These are phyloP conservation scores for Drosophila tsacasi DNA, from an alignment of 1,140 invertebrate species.

Conservation along the genomic window DNA sequence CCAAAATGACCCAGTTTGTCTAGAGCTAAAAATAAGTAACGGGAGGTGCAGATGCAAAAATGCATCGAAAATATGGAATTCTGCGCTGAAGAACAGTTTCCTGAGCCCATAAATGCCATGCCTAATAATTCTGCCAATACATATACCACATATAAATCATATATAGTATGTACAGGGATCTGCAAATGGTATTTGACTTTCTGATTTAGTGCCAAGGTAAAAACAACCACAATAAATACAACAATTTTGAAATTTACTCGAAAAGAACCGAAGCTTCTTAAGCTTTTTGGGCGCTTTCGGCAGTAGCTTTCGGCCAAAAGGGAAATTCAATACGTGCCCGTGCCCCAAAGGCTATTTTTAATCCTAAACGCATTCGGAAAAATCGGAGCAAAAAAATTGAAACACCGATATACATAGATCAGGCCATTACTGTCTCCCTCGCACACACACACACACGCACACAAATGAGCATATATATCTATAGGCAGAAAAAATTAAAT, in stretches of 20 bases:
- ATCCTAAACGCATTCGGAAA: conserved; percentile 29
- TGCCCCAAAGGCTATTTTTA: conserved; percentile 46
- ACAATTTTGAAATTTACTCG: conserved; percentile 20
- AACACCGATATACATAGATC: conserved; percentile 38
- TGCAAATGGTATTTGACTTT: conserved; percentile 38
- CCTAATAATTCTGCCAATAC: conserved; percentile 10
- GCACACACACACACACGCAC: conserved; percentile 9
- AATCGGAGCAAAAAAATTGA: conserved; percentile 20
- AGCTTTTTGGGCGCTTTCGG: conserved; percentile 32
- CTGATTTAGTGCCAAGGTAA: conserved; percentile 78
- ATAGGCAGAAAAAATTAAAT: conserved; percentile 44
- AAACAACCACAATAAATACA: conserved; percentile 27
- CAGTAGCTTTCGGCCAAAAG: conserved; percentile 36
- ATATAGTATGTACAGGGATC: conserved; percentile 6
- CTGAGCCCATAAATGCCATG: conserved; percentile 1
- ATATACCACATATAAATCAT: not conserved
- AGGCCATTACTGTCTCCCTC: conserved; percentile 31
- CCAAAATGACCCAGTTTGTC: conserved; percentile 32
- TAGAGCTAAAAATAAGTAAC: conserved; percentile 22
- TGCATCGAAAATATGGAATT: conserved; percentile 1
- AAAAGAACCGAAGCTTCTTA: conserved; percentile 33
- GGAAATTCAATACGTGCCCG: conserved; percentile 50
- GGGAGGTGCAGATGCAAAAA: conserved; percentile 26
- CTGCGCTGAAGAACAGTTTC: not conserved
- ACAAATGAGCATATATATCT: conserved; percentile 4